phyloP scores from a whole-genome alignment of 1,140 invertebrate species.

The Eulimnadia texana region DNA sequence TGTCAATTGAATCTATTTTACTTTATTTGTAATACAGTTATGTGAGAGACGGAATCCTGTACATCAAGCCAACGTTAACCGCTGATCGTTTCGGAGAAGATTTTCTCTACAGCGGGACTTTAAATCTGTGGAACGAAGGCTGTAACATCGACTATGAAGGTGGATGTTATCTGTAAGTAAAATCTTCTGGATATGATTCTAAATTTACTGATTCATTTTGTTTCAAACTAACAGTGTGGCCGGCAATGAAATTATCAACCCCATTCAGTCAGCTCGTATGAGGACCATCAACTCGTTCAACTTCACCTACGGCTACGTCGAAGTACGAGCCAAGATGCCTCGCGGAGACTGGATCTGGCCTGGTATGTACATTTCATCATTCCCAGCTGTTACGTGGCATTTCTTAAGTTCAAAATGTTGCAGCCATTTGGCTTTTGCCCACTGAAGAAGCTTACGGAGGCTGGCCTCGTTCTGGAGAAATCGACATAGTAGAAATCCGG shows the following conservation, averaged over 20 bases:
- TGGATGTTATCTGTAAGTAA: conserved; percentile 30
- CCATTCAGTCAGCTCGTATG: conserved; percentile 32
- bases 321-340: conserved; percentile 33
- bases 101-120: conserved; percentile 26
- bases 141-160: conserved; percentile 8
- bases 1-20: too few relatives aligned
- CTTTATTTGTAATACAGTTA: conserved; percentile 16
- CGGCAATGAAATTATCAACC: background rate
- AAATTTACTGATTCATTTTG: background rate
- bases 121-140: conserved; percentile 25
- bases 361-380: conserved; percentile 22
- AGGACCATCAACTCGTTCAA: conserved; percentile 26
- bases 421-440: conserved; percentile 21
- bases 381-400: conserved; percentile 35
- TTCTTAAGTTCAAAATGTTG: conserved; percentile 21
- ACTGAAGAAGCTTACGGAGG: conserved; percentile 16
- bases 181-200: conserved; percentile 22
- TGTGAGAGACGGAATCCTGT: conserved; percentile 29
- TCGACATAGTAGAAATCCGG: conserved; percentile 28
- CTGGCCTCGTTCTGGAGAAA: conserved; percentile 21
- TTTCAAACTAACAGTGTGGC: background rate
- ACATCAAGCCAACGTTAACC: conserved; percentile 30
- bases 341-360: conserved; percentile 37
- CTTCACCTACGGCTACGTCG: conserved; percentile 32
- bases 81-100: conserved; percentile 27